Conservation (phyloP, 2,888 invertebrate genomes). For the Yponomeuta sedellus region DNA sequence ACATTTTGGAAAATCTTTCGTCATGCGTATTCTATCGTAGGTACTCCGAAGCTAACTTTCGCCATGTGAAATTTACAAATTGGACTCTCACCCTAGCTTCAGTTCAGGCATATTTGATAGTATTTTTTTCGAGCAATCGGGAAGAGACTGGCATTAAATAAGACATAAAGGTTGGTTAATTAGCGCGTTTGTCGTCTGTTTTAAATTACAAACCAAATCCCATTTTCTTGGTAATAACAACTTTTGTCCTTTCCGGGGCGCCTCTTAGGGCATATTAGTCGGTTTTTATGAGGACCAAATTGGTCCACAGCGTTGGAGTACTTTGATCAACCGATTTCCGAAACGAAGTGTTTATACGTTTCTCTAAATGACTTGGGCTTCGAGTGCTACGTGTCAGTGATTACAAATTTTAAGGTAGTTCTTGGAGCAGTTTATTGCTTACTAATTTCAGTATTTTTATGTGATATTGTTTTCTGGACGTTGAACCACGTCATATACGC, state of each 20-base stretch:
- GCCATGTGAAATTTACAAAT: not conserved
- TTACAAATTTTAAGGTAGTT: not conserved
- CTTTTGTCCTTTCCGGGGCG: conserved; percentile 4
- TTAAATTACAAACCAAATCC: not conserved
- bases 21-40: too few species aligned
- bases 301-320: not conserved
- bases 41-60: not conserved
- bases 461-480: not conserved
- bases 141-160: conserved; percentile 30
- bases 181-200: not conserved
- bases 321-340: conserved; percentile 4
- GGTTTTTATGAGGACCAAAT: conserved; percentile 1
- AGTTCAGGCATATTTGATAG: conserved; percentile 50
- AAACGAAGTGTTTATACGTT: not conserved
- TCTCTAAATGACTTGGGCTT: not conserved
- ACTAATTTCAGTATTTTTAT: not conserved
- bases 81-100: conserved; percentile 44
- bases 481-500: not conserved
- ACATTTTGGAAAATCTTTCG: too few species aligned
- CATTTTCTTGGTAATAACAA: not conserved
- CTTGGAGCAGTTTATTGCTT: not conserved
- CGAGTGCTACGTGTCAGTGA: not conserved
- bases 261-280: not conserved
- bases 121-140: conserved; percentile 36
- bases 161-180: conserved; percentile 34